A percentile compares a stretch with the other conserved stretches of the same genome.
Evolutionary conservation across 2,113 vertebrate species (phyloP).

Genomic region (Laticauda colubrina): DNA sequence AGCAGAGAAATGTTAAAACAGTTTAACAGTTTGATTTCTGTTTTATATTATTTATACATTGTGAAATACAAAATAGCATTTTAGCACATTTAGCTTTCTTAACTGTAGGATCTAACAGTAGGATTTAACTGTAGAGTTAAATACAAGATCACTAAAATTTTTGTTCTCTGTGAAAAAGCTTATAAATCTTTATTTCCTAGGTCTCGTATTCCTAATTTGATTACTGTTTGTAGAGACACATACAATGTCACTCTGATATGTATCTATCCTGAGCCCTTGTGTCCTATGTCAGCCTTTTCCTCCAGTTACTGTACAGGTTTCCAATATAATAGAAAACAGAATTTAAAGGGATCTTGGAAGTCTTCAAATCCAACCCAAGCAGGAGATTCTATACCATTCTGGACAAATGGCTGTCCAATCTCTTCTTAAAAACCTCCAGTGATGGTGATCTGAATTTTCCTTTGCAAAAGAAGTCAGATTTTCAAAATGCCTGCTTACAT

Average conservation of each 20-base stretch:
- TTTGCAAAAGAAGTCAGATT: conserved; percentile 12
- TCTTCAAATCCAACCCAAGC: background rate
- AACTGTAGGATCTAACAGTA: background rate
- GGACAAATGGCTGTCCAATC: background rate
- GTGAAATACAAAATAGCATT: background rate
- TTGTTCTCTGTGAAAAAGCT: background rate
- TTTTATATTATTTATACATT: background rate
- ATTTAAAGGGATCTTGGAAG: background rate
- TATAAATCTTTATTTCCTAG: background rate
- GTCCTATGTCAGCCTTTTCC: conserved; percentile 7
- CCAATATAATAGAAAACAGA: background rate
- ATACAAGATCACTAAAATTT: background rate
- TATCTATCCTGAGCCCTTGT: background rate
- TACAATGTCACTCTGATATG: background rate
- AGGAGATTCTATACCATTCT: background rate
- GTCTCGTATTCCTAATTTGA: background rate
- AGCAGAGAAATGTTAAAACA: background rate
- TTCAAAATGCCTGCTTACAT: conserved; percentile 50
- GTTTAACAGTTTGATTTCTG: conserved; percentile 6
- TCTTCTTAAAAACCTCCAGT: background rate
- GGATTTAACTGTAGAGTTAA: background rate
- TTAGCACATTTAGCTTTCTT: background rate
- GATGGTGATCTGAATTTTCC: background rate
- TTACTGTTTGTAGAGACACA: background rate
- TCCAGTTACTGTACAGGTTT: background rate